Evolutionary conservation across 2,888 invertebrate species (phyloP).

Genomic region (Hypolimnas misippus): DNA sequence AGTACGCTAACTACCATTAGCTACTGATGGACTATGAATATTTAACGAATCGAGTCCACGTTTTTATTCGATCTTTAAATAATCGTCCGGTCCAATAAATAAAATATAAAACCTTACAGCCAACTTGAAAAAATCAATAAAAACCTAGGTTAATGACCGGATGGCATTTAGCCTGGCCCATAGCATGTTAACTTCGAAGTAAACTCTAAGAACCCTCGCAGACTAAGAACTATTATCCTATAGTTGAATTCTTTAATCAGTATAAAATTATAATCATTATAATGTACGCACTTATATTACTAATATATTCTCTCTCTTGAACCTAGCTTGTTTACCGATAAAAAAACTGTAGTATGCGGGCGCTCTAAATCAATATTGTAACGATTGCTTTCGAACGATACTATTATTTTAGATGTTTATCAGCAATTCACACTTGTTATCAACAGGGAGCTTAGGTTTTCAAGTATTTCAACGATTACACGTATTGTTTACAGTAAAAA

Average conservation of each 20-base stretch:
- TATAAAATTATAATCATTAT: no score
- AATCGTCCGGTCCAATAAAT: slow-evolving; percentile 9
- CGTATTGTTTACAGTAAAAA: not conserved
- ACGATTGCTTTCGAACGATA: not conserved
- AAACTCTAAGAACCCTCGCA: not conserved
- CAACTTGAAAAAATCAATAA: slow-evolving; percentile 27
- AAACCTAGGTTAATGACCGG: slow-evolving; percentile 28
- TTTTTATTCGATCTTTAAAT: not conserved
- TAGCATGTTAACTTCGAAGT: slow-evolving; percentile 7
- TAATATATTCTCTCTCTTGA: no score
- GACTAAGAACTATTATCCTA: no score
- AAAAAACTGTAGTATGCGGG: not conserved
- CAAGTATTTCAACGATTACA: slow-evolving; percentile 7
- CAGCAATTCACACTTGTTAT: slow-evolving; percentile 8
- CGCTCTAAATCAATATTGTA: slow-evolving; percentile 3
- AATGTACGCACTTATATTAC: no score
- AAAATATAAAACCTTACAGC: slow-evolving; percentile 18
- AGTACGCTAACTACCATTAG: not conserved
- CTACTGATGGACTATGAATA: not conserved
- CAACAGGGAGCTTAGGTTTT: slow-evolving; percentile 1
- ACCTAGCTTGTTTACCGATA: no score
- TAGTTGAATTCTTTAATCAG: no score
- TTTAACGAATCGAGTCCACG: not conserved
- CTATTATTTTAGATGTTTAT: not conserved
- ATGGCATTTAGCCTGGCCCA: slow-evolving; percentile 20